A percentile compares a stretch with the other conserved stretches of the same genome.
Evolutionary conservation across 1,140 invertebrate species (phyloP).

Genomic region (Pseudomyrmex dendroicus): DNA sequence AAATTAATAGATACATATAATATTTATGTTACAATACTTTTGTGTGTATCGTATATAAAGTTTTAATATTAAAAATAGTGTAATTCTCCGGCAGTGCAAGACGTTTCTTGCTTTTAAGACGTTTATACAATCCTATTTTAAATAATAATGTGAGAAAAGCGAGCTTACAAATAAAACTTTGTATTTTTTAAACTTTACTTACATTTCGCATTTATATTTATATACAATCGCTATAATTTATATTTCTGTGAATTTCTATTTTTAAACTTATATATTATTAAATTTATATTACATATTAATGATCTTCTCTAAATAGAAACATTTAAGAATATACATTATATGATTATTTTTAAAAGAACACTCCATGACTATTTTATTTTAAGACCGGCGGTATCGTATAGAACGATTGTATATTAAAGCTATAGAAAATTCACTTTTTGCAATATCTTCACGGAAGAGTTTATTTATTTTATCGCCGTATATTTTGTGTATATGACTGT

Average conservation of each 20-base stretch:
- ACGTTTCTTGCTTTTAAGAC: too few species aligned
- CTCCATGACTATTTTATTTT: slow-evolving; percentile 21
- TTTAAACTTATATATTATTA: background rate
- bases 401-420: slow-evolving; percentile 20
- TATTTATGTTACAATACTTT: too few species aligned
- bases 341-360: background rate
- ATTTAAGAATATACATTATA: background rate
- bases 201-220: slow-evolving; percentile 29
- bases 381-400: slow-evolving; percentile 43
- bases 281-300: background rate
- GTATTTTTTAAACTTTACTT: slow-evolving; percentile 32
- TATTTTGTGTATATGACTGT: slow-evolving; percentile 6
- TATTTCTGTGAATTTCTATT: slow-evolving; percentile 1
- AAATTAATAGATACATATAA: background rate
- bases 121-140: too few species aligned
- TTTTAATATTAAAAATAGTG: too few species aligned
- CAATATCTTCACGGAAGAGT: background rate
- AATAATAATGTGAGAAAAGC: background rate
- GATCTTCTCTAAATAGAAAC: background rate
- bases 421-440: slow-evolving; percentile 41
- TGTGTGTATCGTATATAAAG: too few species aligned
- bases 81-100: too few species aligned
- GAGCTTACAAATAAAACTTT: slow-evolving; percentile 17
- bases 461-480: slow-evolving; percentile 2
- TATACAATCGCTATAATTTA: background rate